These are phyloP conservation scores for Atta colombica DNA, from an alignment of 1,140 invertebrate species.

Conservation along the genomic window DNA sequence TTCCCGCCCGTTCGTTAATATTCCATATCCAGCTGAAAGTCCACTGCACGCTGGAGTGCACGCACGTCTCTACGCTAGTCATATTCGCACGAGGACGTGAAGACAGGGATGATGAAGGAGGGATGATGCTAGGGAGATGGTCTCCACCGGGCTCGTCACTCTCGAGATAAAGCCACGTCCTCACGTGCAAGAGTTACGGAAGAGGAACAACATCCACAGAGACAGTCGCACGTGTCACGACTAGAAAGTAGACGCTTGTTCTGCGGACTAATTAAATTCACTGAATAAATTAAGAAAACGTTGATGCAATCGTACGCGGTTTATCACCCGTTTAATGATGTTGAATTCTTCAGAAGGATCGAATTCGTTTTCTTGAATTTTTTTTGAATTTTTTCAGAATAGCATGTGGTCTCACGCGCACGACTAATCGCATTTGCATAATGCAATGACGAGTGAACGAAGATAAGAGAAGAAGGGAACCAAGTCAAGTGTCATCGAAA, in stretches of 20 bases:
- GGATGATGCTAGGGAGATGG: conserved; percentile 22
- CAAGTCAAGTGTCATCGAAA: conserved; percentile 3
- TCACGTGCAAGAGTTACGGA: conserved; percentile 32
- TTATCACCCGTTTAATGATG: neutral
- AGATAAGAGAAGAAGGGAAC: neutral
- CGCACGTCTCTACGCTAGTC: conserved; percentile 31
- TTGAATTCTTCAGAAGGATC: neutral
- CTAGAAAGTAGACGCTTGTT: conserved; percentile 17
- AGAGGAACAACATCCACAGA: neutral
- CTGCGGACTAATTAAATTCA: conserved; percentile 41
- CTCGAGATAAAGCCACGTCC: conserved; percentile 44
- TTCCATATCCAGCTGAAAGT: conserved; percentile 51
- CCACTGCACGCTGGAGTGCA: conserved; percentile 6
- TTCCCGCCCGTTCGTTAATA: conserved; percentile 41
- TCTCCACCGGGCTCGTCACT: conserved; percentile 28
- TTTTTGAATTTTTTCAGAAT: neutral
- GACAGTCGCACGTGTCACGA: conserved; percentile 35
- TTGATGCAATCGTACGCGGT: neutral
- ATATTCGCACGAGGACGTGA: conserved; percentile 36
- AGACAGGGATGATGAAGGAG: conserved; percentile 23
- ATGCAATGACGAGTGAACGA: conserved; percentile 5
- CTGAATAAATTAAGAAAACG: conserved; percentile 46
- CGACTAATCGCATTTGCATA: conserved; percentile 52
- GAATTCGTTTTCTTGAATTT: too few relatives aligned
- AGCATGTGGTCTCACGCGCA: conserved; percentile 27